A percentile compares a stretch with the other conserved stretches of the same genome.
These are phyloP conservation scores for Brachionus paranguensis DNA, from an alignment of 1,140 invertebrate species.

Conservation along the genomic window DNA sequence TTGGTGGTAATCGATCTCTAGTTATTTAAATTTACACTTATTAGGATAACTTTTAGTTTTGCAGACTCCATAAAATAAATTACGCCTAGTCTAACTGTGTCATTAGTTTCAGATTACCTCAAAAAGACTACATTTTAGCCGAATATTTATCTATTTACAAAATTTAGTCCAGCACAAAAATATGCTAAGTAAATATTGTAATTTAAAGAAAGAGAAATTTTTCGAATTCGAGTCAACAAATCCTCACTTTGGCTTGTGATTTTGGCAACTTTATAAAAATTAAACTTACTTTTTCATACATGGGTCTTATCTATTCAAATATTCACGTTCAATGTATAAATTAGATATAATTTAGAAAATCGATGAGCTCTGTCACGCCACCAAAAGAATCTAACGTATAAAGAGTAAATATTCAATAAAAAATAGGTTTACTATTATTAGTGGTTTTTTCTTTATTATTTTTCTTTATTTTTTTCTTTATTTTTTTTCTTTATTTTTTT, in stretches of 20 bases:
- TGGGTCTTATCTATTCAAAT: conserved; percentile 6
- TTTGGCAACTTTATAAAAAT: conserved; percentile 12
- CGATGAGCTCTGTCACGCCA: neutral
- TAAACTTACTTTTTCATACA: neutral
- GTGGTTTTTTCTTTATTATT: neutral
- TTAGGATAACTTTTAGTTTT: neutral
- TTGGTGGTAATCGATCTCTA: neutral
- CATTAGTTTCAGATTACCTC: conserved; percentile 17
- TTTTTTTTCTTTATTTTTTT: neutral
- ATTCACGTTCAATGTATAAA: conserved; percentile 23
- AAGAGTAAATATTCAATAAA: conserved; percentile 3
- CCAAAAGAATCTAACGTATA: neutral
- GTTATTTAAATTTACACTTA: neutral
- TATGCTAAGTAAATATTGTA: conserved; percentile 32
- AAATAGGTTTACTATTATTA: neutral
- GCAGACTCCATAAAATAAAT: neutral
- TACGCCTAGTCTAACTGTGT: neutral
- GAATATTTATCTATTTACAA: conserved; percentile 21
- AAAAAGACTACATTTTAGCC: neutral
- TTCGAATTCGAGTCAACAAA: neutral
- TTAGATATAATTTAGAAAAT: neutral
- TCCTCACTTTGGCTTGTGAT: neutral
- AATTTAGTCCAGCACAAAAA: neutral
- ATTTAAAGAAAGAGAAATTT: neutral
- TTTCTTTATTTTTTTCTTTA: neutral